Evolutionary conservation across 2,113 vertebrate genomes (phyloP), one percentile per base, ranked within the genome.

Genomic region (Psilopsiagon aymara): DNA sequence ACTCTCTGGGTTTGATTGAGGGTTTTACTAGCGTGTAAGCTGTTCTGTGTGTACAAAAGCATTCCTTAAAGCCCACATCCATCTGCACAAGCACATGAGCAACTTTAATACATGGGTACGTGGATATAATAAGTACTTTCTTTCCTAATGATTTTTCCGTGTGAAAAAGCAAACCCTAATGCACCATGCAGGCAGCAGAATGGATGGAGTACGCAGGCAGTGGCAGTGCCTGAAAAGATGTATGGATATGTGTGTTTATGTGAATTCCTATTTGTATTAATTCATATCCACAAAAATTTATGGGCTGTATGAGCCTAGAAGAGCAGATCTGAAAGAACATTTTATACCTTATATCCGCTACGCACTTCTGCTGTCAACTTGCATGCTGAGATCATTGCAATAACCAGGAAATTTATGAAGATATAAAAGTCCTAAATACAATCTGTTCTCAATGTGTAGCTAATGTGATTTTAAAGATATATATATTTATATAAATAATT

Each of bases 61-160:
- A 44, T 11, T 41, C 51, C 71, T 92, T 66, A 81, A 67, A 80
- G 37, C 55, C 62, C n/a, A 15, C 60, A 70, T 63, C 41, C 51
- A 44, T 63, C 76, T 75, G 39, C 76, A 78, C 33, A 60, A 86
- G 47, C 76, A 75, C 71, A 53, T 0, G 15, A 86, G 19, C 28
- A 92, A 57, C 23, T 25, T 59, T 80, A 90, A 70, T 83, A 78
- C 51, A 78, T 25, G 57, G 46, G 55, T 66, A 51, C 7, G 0
- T 28, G 74, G 76, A 59, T 67, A 75, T 5, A 88, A 85, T 74
- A 83, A 91, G 76, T 69, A 49, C 0, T 25, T 63, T 76, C 91
- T 91, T 90, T 1, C 43, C 68, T 90, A 81, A 95, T 84, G 76
- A 90, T 81, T 95, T 86, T 96, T 92, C 82, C 64, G 8, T 52